Base-by-base conservation (phyloP, 2,797 vertebrate species). In the Poecile montanus region DNA sequence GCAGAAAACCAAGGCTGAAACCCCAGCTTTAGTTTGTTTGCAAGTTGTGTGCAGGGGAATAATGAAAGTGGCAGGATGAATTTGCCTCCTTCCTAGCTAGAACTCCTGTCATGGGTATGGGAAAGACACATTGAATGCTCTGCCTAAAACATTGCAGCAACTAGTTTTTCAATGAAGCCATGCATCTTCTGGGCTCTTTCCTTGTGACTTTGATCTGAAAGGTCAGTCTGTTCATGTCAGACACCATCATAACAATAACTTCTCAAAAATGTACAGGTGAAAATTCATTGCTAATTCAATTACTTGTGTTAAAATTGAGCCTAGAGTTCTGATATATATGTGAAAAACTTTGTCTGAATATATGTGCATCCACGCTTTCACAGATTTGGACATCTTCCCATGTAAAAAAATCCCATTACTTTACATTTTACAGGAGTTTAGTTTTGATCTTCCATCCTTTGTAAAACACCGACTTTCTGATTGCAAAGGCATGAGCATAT, bases 11-110 rank as follows among this genome's bases (percentile, higher is more conserved):
- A 53, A 84, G 29, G 16, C 2, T 7, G 27, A 63, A 7, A 15
- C 0, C 6, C 10, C 15, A 45, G 4, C 7, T 60, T 83, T 36
- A 32, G 6, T 84, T 61, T 72, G 4, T 61, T 26, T 56, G 14
- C 8, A 36, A 27, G 10, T 9, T 74, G 13, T 7, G 8, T 29
- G 22, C 4, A 9, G 3, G 7, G 4, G 4, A 3, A 21, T 47
- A 80, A 68, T 5, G 29, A 40, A 72, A 57, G 19, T 8, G 61
- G 30, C 7, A 85, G 54, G 11, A 61, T 30, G 26, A 16, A 48
- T 47, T 3, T 50, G 19, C 6, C 13, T 45, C 12, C 11, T 72
- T 58, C 19, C n/a, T 34, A 42, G 7, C 7, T 44, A 34, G 20
- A 85, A 11, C 5, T 66, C 19, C 36, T 42, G 3, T 54, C 29